Evolutionary conservation across 2,888 invertebrate species (phyloP), one percentile per base, ranked within the genome.

Genomic region (Dryocosmus kuriphilus): DNA sequence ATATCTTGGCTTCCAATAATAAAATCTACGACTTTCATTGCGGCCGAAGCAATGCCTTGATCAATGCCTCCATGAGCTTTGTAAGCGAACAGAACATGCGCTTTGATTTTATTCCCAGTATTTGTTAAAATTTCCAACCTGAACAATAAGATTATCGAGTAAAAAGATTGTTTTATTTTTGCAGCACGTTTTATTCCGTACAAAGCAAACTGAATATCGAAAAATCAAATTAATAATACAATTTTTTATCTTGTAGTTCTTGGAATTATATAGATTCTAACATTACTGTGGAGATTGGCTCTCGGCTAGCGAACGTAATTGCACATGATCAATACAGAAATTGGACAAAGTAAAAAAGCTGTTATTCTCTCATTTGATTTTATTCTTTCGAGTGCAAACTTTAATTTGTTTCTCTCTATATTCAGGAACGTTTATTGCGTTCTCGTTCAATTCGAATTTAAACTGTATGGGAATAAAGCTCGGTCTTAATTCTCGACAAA

Each of bases 1-100:
- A 46, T 41, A 71, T 71, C 27, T 71, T 51, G 4, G 38, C 7
- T 16, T 65, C 65, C 46, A 46, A 71, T 71, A 71, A 71, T 71
- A 71, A n/a, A n/a, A 71, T 46, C 24, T 30, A 46, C 46, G 51
- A 51, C 51, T 30, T 71, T 51, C 71, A 30, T 41, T 51, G 46
- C 51, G 71, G 27, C 30, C 19, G 30, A 51, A 5, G 0, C 9
- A 4, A 7, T 14, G 24, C 57, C 14, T 24, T 24, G 16, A 24
- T 14, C 24, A 24, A 24, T 11, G 46, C 71, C n/a, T 51, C 46
- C 38, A 38, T 38, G 38, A 22, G 22, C 24, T 24, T 24, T 9
- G n/a, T 9, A 57, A 57, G 11, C 2, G 24, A 57, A 9, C 22
- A 22, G 24, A 57, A 32, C 11, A 32, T 14, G 11, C 30, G 16